Percentiles rank a stretch among this genome's conserved stretches.
phyloP scores from a whole-genome alignment of 2,888 invertebrate genomes.

The Argynnis bischoffii region DNA sequence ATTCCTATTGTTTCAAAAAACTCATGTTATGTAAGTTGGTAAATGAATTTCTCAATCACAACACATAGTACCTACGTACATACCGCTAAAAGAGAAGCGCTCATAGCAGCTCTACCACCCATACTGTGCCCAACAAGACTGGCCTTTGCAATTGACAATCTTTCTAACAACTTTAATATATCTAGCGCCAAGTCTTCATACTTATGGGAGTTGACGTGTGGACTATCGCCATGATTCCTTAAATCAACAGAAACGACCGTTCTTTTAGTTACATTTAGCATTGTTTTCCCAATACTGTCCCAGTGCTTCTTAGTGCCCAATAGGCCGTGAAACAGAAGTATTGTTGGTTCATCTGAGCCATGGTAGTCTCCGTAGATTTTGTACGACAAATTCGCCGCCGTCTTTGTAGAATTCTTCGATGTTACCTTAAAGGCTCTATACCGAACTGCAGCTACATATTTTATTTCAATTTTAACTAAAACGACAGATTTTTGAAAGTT shows the following conservation, averaged over 20 bases:
- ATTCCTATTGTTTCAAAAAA: too few relatives aligned
- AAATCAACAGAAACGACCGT: constrained; percentile 92
- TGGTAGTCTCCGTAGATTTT: constrained; percentile 56
- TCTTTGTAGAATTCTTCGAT: constrained; percentile 40
- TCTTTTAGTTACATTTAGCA: constrained; percentile 86
- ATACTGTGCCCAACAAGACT: constrained; percentile 93
- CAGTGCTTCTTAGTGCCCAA: constrained; percentile 95
- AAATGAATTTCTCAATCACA: too few relatives aligned
- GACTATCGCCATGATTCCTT: constrained; percentile 97
- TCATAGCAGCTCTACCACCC: constrained; percentile 95
- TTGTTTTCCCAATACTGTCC: constrained; percentile 89
- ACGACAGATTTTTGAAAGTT: constrained; percentile 29
- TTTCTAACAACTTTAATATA: constrained; percentile 83
- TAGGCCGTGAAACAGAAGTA: constrained; percentile 89
- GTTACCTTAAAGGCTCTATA: constrained; percentile 25
- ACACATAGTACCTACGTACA: constrained; percentile 12
- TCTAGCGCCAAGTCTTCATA: constrained; percentile 90
- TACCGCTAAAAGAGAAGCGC: constrained; percentile 87
- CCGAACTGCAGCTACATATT: constrained; percentile 24
- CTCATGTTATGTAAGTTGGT: too few relatives aligned
- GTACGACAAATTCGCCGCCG: constrained; percentile 59
- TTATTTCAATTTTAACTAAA: constrained; percentile 27
- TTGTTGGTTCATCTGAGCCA: constrained; percentile 52
- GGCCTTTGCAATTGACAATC: constrained; percentile 82
- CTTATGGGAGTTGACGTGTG: constrained; percentile 86